Evolutionary conservation across 2,113 vertebrate species (phyloP), one percentile per base, ranked within the genome.

Genomic region (Archocentrus centrarchus): DNA sequence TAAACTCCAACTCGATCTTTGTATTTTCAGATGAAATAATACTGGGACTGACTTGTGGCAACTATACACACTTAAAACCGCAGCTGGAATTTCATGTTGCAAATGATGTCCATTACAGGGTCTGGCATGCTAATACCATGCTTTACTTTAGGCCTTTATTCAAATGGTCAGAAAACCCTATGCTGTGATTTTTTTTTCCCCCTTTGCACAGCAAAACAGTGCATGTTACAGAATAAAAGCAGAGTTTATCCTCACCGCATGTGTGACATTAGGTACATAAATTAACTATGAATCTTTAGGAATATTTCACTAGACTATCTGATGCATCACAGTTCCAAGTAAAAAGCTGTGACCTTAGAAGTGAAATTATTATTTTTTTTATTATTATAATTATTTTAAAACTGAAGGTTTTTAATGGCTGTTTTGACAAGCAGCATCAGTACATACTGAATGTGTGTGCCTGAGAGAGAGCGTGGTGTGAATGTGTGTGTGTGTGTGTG

Each of bases 281-380:
- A 93, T 70, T 81, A 91, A 89, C 77, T 39, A 79, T 73, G 47
- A 85, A 84, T 90, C 55, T 89, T 78, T 89, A 92, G 85, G 86
- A 88, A 88, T 81, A 68, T 88, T 63, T 68, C 58, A 41, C 75
- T 62, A 70, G 44, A 82, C 44, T 68, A 20, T 58, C 18, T 84
- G 63, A 81, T 57, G 64, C 35, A 73, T 68, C 32, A 3, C 37
- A 63, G 53, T 15, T 70, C 11, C 30, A 63, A 79, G 32, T 91
- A 90, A 93, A 93, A 58, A 85, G 81, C 80, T 63, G 24, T 64
- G 83, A 94, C 88, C 79, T 70, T 24, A 47, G 70, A 82, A 86
- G 86, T 75, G 55, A 86, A 85, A 90, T 91, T n/a, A 90, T 89
- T 83, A n/a, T n/a, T 55, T 82, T 60, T 89, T 27, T 30, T 30